Evolutionary conservation across 2,797 vertebrate genomes (phyloP).

Genomic region (Columba guinea): DNA sequence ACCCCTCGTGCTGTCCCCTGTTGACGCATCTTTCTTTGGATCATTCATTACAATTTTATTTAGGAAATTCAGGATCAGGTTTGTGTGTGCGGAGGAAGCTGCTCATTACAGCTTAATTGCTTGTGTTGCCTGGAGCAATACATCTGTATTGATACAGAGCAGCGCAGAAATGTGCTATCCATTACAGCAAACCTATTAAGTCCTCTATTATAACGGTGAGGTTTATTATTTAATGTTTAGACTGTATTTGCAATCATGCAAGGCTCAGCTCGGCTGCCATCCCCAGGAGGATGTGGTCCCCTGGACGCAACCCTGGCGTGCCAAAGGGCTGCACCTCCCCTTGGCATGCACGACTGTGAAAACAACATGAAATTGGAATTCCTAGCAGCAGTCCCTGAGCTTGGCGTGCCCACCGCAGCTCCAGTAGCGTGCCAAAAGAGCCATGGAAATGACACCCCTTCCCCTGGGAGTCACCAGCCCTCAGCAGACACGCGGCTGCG

Average conservation of each 20-base stretch:
- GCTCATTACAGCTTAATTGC: background rate
- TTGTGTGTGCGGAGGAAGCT: background rate
- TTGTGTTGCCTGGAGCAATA: background rate
- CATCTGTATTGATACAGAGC: background rate
- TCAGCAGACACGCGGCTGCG: accelerated
- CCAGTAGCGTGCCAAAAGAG: background rate
- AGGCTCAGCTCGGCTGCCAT: background rate
- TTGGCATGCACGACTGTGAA: background rate
- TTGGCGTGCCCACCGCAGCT: background rate
- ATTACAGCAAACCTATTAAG: background rate
- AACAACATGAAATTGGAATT: background rate
- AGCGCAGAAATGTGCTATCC: background rate
- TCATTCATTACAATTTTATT: background rate
- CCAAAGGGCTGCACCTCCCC: background rate
- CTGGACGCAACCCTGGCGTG: background rate
- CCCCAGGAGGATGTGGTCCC: background rate
- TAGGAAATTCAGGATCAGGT: background rate
- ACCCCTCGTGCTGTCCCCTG: background rate
- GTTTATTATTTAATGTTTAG: background rate
- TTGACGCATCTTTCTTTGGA: accelerated
- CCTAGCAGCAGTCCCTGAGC: accelerated
- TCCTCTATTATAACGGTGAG: background rate
- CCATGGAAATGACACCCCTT: too few species aligned
- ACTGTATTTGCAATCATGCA: background rate
- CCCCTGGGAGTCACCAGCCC: background rate